These are phyloP conservation scores for Drosophila anomalata DNA, from an alignment of 2,888 invertebrate species.

Conservation along the genomic window DNA sequence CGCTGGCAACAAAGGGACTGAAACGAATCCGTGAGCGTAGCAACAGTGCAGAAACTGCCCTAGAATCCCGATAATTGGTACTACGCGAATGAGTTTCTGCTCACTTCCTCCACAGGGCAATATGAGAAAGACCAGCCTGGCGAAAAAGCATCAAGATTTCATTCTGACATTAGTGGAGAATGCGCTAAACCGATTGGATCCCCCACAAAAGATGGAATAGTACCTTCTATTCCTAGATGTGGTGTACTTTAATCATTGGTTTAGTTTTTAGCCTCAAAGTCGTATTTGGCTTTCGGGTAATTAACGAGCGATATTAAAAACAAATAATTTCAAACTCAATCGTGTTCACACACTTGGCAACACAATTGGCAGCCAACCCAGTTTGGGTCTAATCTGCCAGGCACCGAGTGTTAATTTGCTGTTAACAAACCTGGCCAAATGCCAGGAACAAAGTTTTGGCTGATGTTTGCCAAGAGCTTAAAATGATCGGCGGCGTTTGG, in stretches of 20 bases:
- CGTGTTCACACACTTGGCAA: conserved; percentile 45
- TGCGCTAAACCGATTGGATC: background rate
- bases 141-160: conserved; percentile 1
- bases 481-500: background rate
- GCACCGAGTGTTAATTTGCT: conserved; percentile 64
- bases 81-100: conserved; percentile 42
- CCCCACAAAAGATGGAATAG: background rate
- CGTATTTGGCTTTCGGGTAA: background rate
- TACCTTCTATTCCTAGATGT: background rate
- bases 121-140: conserved; percentile 13
- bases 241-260: background rate
- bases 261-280: no score
- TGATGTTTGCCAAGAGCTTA: conserved; percentile 2
- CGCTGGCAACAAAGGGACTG: conserved; percentile 21
- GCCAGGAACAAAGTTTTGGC: conserved; percentile 14
- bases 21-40: conserved; percentile 31
- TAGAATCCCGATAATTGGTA: conserved; percentile 65
- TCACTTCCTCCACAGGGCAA: conserved; percentile 32
- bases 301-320: background rate
- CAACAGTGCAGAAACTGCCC: conserved; percentile 35
- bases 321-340: conserved; percentile 26
- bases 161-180: background rate
- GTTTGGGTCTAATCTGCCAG: conserved; percentile 54
- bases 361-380: conserved; percentile 38
- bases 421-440: conserved; percentile 27